Evolutionary conservation across 1,140 invertebrate species (phyloP).

Genomic region (Mya arenaria): DNA sequence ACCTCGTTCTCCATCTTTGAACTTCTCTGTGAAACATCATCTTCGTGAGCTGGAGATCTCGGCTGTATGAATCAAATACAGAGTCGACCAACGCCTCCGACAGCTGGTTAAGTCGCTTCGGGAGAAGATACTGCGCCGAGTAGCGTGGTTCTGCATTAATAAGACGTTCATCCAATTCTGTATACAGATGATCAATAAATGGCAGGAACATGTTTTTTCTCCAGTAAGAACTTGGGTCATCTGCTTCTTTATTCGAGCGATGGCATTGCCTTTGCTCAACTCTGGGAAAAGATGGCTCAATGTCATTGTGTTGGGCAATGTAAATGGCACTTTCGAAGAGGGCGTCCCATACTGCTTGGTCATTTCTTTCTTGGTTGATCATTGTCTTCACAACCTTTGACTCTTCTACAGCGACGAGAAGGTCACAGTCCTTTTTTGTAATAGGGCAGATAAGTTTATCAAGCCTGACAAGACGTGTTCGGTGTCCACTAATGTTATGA

Average conservation of each 20-base stretch:
- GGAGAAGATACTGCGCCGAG: neutral
- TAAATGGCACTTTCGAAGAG: slow-evolving; percentile 16
- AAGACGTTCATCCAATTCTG: slow-evolving; percentile 20
- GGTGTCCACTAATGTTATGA: too few relatives aligned
- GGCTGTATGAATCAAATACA: neutral
- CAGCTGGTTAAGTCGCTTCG: neutral
- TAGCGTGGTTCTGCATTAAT: neutral
- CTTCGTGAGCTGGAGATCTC: slow-evolving; percentile 23
- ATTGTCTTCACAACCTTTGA: neutral
- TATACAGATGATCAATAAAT: slow-evolving; percentile 38
- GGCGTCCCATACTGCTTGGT: slow-evolving; percentile 30
- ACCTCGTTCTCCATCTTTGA: slow-evolving; percentile 11
- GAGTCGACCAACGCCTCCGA: neutral
- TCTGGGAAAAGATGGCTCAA: neutral
- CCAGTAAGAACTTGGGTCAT: slow-evolving; percentile 40
- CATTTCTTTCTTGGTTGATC: slow-evolving; percentile 12
- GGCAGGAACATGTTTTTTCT: slow-evolving; percentile 30
- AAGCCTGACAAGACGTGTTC: too few relatives aligned
- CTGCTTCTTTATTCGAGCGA: slow-evolving; percentile 18
- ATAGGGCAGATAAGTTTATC: too few relatives aligned
- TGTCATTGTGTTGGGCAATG: slow-evolving; percentile 4
- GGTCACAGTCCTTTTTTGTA: slow-evolving; percentile 33
- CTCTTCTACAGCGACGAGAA: slow-evolving; percentile 47
- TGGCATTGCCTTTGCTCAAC: neutral
- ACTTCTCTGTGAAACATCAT: slow-evolving; percentile 20